Evolutionary conservation across 2,113 vertebrate species (phyloP).

Genomic region (Regulus satrapa): DNA sequence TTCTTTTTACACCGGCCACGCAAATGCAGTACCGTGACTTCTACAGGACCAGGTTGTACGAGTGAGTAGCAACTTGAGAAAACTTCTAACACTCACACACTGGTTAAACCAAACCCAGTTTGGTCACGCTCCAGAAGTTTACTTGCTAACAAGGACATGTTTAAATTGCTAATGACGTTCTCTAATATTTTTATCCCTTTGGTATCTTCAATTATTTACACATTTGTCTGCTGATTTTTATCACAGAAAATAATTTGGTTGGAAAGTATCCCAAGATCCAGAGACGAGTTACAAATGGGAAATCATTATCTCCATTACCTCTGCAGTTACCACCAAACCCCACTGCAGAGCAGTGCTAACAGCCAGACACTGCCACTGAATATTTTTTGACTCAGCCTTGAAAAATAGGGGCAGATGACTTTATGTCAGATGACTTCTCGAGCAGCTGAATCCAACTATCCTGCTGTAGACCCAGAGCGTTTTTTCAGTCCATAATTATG

Average conservation of each 20-base stretch:
- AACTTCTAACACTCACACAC: neutral
- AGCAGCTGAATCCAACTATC: neutral
- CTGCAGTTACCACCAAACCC: neutral
- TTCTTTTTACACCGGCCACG: neutral
- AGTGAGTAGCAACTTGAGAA: neutral
- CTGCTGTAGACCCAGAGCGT: neutral
- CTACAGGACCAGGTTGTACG: neutral
- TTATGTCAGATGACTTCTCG: neutral
- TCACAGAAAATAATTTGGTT: neutral
- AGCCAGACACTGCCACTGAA: neutral
- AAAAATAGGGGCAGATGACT: neutral
- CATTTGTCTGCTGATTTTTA: neutral
- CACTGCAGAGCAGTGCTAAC: neutral
- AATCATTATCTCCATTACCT: neutral
- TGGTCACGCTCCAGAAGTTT: neutral
- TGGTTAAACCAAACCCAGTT: neutral
- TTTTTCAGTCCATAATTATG: neutral
- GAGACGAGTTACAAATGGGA: neutral
- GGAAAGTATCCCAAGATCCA: neutral
- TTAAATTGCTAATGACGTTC: neutral
- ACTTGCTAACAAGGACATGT: neutral
- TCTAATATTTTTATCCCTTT: neutral
- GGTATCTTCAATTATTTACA: neutral
- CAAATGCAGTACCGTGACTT: neutral
- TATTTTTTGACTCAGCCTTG: neutral